Base-by-base conservation (phyloP, 2,113 vertebrate genomes). In the Dasyornis broadbenti region DNA sequence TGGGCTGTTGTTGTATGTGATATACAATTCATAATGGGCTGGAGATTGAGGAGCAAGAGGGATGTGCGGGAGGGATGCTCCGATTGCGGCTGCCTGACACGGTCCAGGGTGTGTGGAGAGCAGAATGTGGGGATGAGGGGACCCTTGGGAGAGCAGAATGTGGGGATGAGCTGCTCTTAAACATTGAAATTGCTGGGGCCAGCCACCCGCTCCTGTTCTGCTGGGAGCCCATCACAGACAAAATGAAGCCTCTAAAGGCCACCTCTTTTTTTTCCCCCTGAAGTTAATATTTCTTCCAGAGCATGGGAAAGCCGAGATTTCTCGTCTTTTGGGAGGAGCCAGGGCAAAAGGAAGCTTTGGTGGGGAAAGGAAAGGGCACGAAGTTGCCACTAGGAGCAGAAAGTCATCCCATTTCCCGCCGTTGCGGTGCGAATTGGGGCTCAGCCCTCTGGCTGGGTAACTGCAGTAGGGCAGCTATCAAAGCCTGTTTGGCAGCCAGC, bases 251-350 rank as follows among this genome's bases (percentile, higher is more conserved):
- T 86, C 12, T 52, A 53, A 77, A 61, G 47, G 39, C 27, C 47
- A 22, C 19, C 13, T n/a, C 44, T 35, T 45, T 7, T 10, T 45
- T 54, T 45, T 31, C 8, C 5, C 20, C 15, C 13, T 27, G 23
- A 80, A 83, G 69, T 69, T 33, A 23, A 27, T 44, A 33, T 81
- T 72, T 84, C 69, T 87, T 66, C 37, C 37, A 84, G 82, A 85
- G 8, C 50, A 33, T 57, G 54, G n/a, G 45, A 84, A 88, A 82
- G 35, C 26, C 40, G 35, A 69, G 31, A 4, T 22, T 20, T 56
- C 79, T 86, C 75, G 75, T 86, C 71, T 97, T 86, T 85, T 93
- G 95, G 86, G 71, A 93, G 47, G 52, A 82, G 22, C 16, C 39
- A 59, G 50, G 57, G 44, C 19, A 47, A 69, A 56, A 28, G 12